A percentile compares a stretch with the other conserved stretches of the same genome.
Conservation (phyloP, 1,140 invertebrate species). For the Leptinotarsa lineolata region DNA sequence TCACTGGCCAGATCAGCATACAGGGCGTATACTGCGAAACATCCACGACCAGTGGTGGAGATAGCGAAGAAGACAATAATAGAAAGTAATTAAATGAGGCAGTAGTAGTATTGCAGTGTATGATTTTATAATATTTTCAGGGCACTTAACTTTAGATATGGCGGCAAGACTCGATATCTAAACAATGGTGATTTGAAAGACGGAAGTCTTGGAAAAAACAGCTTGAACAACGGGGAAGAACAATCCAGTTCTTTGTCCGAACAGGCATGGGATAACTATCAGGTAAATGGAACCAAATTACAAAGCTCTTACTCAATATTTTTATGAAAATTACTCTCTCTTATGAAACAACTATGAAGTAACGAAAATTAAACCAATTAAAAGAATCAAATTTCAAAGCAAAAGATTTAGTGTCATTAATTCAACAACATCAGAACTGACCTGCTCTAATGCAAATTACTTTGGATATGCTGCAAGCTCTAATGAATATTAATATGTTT, state of each 20-base stretch:
- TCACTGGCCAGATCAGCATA: constrained; percentile 53
- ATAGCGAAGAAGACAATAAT: constrained; percentile 49
- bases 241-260: constrained; percentile 82
- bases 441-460: too few relatives aligned
- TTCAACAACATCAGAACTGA: neutral
- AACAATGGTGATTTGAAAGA: constrained; percentile 43
- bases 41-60: constrained; percentile 55
- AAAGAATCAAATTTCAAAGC: too few relatives aligned
- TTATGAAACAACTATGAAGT: neutral
- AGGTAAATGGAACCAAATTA: constrained; percentile 57
- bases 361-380: too few relatives aligned
- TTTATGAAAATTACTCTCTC: constrained; percentile 1
- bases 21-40: constrained; percentile 48
- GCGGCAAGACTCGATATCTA: constrained; percentile 43
- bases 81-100: constrained; percentile 43
- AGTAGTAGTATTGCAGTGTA: neutral
- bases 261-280: constrained; percentile 81
- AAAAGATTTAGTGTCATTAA: neutral
- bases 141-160: constrained; percentile 46
- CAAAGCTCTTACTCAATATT: neutral
- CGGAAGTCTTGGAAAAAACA: constrained; percentile 48
- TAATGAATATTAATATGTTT: too few relatives aligned
- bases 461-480: too few relatives aligned
- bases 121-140: constrained; percentile 37
- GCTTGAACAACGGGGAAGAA: constrained; percentile 59